Evolutionary conservation across 2,113 vertebrate species (phyloP).

Genomic region (Tragulus kanchil): DNA sequence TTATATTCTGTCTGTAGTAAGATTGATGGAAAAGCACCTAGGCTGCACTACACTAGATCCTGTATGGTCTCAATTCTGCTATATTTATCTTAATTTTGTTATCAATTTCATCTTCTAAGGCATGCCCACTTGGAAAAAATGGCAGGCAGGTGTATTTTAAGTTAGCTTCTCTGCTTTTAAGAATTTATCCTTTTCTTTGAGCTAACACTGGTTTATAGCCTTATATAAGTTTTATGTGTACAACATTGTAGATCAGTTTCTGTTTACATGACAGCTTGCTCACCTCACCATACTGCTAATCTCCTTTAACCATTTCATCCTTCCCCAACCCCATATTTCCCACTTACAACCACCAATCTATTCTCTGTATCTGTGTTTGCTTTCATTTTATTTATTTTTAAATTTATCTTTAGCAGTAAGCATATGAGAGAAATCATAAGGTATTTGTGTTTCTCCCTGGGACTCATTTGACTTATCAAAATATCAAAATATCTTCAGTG

Average conservation of each 20-base stretch:
- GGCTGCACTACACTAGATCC: not conserved
- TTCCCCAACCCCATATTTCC: not conserved
- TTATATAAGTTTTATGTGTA: not conserved
- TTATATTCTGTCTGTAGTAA: not conserved
- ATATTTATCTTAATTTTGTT: not conserved
- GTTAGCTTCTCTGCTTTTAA: not conserved
- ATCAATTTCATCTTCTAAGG: conserved; percentile 17
- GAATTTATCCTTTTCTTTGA: not conserved
- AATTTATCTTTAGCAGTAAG: not conserved
- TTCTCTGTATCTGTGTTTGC: not conserved
- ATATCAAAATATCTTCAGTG: not conserved
- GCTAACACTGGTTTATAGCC: not conserved
- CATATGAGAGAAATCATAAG: not conserved
- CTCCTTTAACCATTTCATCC: not conserved
- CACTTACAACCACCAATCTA: not conserved
- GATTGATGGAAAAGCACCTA: not conserved
- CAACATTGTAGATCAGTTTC: not conserved
- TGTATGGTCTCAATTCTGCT: not conserved
- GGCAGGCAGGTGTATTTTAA: not conserved
- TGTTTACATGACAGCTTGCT: not conserved
- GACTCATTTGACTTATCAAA: not conserved
- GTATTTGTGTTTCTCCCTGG: not conserved
- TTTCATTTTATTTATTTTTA: not conserved
- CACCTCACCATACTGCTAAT: not conserved
- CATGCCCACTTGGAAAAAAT: not conserved